Evolutionary conservation across 2,797 vertebrate species (phyloP).

Genomic region (Crocodylus rhombifer): DNA sequence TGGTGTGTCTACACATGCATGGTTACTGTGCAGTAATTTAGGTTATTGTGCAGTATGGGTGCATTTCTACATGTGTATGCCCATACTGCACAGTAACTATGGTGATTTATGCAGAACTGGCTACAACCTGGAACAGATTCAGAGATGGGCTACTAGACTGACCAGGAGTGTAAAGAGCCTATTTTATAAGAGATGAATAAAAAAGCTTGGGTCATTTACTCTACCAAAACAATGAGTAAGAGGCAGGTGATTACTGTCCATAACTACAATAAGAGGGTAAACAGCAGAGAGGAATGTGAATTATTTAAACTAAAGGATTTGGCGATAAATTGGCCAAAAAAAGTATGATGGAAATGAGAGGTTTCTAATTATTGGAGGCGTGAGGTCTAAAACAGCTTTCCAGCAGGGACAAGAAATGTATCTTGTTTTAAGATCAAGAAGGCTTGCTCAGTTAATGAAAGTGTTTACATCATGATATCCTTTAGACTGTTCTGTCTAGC

Average conservation of each 20-base stretch:
- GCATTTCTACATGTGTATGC: background rate
- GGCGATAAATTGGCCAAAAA: no score
- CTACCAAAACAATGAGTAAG: background rate
- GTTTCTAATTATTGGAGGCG: background rate
- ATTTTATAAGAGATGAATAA: background rate
- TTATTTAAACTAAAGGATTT: background rate
- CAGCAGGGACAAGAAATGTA: background rate
- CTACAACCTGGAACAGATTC: background rate
- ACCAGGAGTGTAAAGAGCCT: background rate
- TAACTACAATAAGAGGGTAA: background rate
- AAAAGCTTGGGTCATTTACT: background rate
- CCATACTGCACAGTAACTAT: background rate
- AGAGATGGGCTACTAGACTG: background rate
- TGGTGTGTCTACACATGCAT: no score
- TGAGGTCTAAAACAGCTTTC: background rate
- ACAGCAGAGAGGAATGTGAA: background rate
- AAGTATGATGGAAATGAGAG: background rate
- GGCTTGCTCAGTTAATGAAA: no score
- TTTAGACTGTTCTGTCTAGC: no score
- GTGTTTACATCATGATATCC: no score
- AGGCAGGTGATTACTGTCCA: no score
- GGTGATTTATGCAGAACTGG: no score
- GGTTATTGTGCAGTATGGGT: no score
- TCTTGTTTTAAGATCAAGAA: background rate
- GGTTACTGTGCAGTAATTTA: no score